phyloP scores from a whole-genome alignment of 2,797 vertebrate genomes.

The Merluccius polli region DNA sequence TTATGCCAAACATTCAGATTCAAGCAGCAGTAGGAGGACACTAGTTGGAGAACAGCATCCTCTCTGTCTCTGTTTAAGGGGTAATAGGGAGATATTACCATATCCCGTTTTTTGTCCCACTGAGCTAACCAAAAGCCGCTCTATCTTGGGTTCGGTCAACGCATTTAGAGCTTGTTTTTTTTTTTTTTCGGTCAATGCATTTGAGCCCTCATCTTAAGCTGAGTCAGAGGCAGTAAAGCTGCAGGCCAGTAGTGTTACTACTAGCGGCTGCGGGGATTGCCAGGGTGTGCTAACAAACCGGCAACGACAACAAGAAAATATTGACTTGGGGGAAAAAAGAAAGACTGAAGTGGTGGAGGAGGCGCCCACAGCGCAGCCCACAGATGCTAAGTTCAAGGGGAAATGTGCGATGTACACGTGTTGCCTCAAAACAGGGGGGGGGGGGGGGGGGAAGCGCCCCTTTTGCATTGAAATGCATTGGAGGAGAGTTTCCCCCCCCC shows the following conservation, averaged over 20 bases:
- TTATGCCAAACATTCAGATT: slow-evolving; percentile 25
- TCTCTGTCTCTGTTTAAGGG: no score
- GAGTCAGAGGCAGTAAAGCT: background rate
- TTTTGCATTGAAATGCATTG: slow-evolving; percentile 19
- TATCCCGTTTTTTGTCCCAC: background rate
- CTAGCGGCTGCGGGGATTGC: background rate
- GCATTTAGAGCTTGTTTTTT: no score
- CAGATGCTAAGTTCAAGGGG: background rate
- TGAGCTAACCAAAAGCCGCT: slow-evolving; percentile 7
- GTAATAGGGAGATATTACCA: background rate
- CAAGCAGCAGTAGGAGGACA: slow-evolving; percentile 5
- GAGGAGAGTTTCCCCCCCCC: slow-evolving; percentile 18
- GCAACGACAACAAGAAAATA: slow-evolving; percentile 17
- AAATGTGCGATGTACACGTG: background rate
- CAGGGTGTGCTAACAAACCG: slow-evolving; percentile 16
- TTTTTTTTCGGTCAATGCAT: slow-evolving; percentile 2
- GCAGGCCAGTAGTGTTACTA: slow-evolving; percentile 4
- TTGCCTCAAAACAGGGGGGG: slow-evolving; percentile 20
- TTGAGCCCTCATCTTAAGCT: slow-evolving; percentile 5
- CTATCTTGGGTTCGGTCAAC: slow-evolving; percentile 5
- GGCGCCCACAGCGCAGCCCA: slow-evolving; percentile 12
- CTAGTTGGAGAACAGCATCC: background rate
- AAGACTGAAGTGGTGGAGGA: slow-evolving; percentile 5
- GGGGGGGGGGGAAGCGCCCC: slow-evolving; percentile 23
- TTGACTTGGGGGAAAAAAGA: slow-evolving; percentile 15